Evolutionary conservation across 2,113 vertebrate species (phyloP).

Genomic region (Oreocharis arfaki): DNA sequence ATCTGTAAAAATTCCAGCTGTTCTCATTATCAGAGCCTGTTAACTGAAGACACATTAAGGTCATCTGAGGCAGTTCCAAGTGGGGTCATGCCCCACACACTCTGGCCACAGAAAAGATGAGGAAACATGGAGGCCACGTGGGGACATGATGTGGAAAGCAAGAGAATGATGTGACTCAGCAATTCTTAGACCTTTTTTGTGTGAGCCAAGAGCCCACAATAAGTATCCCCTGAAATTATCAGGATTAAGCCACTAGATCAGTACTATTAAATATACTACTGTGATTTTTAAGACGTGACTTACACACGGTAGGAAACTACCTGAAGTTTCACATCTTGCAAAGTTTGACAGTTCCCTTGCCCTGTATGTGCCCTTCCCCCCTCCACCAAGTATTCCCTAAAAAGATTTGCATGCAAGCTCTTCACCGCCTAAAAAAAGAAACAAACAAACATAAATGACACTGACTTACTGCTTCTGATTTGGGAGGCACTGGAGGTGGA

Average conservation of each 20-base stretch:
- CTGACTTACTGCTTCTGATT: constrained; percentile 97
- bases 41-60: neutral
- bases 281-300: neutral
- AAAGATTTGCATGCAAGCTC: neutral
- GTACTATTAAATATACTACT: neutral
- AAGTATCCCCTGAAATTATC: neutral
- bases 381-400: neutral
- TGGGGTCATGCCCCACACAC: neutral
- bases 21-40: neutral
- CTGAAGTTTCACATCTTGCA: neutral
- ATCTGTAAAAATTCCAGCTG: neutral
- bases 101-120: neutral
- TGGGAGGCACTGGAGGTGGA: constrained; percentile 97
- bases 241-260: neutral
- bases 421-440: neutral
- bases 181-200: neutral
- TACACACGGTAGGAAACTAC: neutral
- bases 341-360: neutral
- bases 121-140: neutral
- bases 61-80: neutral
- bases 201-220: neutral
- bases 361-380: neutral
- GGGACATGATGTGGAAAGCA: neutral
- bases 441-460: neutral
- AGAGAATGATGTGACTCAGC: neutral